These are phyloP conservation scores for Synergus umbraculus DNA, from an alignment of 2,888 invertebrate species.

Conservation along the genomic window DNA sequence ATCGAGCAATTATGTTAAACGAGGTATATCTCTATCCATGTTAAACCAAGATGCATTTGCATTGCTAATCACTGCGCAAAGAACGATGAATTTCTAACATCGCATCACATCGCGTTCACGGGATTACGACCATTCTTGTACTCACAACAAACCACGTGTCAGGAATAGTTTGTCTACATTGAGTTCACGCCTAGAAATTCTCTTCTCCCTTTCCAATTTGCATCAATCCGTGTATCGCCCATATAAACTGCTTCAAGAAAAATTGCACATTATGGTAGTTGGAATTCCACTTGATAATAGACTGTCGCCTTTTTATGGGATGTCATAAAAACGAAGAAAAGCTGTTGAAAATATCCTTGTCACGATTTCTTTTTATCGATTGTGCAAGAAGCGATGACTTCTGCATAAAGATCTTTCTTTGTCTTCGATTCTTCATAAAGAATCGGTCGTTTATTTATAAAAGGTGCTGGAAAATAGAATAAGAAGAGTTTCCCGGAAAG, in stretches of 20 bases:
- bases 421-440: neutral
- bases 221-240: constrained; percentile 1
- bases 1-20: constrained; percentile 64
- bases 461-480: neutral
- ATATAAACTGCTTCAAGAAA: constrained; percentile 19
- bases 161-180: constrained; percentile 39
- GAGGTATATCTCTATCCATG: constrained; percentile 47
- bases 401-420: neutral
- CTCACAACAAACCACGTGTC: constrained; percentile 34
- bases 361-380: constrained; percentile 27
- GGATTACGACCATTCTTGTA: constrained; percentile 29
- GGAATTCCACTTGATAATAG: constrained; percentile 15
- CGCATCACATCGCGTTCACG: constrained; percentile 17
- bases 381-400: neutral
- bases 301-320: constrained; percentile 16
- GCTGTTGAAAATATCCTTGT: constrained; percentile 4
- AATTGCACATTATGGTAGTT: neutral
- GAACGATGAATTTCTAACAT: constrained; percentile 51
- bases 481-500: neutral
- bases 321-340: constrained; percentile 7
- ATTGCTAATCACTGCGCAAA: constrained; percentile 63
- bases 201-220: constrained; percentile 37
- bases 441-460: neutral
- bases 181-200: constrained; percentile 41
- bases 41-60: constrained; percentile 61